Evolutionary conservation across 2,888 invertebrate genomes (phyloP).

Genomic region (Drosophila testacea): DNA sequence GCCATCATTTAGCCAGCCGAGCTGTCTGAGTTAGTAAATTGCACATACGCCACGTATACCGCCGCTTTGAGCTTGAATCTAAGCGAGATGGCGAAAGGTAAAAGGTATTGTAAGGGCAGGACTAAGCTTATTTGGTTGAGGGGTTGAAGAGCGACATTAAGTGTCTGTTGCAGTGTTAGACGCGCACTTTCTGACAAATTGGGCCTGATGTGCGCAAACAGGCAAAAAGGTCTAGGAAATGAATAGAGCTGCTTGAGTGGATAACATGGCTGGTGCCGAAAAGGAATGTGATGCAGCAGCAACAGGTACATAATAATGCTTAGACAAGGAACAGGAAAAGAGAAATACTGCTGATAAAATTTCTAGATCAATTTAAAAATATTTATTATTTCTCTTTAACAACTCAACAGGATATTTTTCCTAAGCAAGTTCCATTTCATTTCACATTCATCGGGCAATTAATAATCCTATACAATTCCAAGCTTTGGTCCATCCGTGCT

Average conservation of each 20-base stretch:
- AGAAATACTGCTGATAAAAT: background rate
- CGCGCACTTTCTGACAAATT: slow-evolving; percentile 68
- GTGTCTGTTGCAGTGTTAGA: slow-evolving; percentile 60
- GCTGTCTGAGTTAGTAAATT: slow-evolving; percentile 79
- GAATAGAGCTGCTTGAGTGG: slow-evolving; percentile 44
- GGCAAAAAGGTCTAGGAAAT: slow-evolving; percentile 44
- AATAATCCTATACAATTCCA: slow-evolving; percentile 5
- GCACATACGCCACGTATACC: slow-evolving; percentile 72
- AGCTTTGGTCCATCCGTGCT: background rate
- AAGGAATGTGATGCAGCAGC: slow-evolving; percentile 14
- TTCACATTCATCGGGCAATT: background rate
- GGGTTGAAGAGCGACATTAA: slow-evolving; percentile 26
- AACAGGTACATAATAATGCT: slow-evolving; percentile 36
- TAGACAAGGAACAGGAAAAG: background rate
- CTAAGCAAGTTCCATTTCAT: background rate
- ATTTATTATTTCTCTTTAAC: background rate
- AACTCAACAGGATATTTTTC: background rate
- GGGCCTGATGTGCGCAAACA: slow-evolving; percentile 48
- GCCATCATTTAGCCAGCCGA: slow-evolving; percentile 70
- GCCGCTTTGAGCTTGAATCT: slow-evolving; percentile 20
- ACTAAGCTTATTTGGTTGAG: slow-evolving; percentile 44
- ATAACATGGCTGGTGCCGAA: slow-evolving; percentile 6
- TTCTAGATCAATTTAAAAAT: background rate
- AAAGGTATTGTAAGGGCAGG: slow-evolving; percentile 37
- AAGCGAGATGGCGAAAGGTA: slow-evolving; percentile 13